Evolutionary conservation across 2,888 invertebrate species (phyloP), one percentile per base, ranked within the genome.

Genomic region (Hetaerina titia): DNA sequence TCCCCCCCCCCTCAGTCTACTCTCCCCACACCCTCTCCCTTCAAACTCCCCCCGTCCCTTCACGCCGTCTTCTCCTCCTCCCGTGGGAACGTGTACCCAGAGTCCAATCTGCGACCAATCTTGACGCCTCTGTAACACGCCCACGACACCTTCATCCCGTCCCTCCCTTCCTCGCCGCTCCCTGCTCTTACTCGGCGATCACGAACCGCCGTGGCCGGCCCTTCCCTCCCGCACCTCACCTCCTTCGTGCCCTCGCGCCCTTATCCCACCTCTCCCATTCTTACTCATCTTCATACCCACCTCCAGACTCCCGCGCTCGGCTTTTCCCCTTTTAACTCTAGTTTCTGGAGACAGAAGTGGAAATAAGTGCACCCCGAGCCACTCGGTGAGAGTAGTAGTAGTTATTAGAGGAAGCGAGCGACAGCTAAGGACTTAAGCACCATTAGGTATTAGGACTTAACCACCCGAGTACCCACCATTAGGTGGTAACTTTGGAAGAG

Each of bases 91-190:
- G 81, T 31, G 31, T 31, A 31, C 81, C 81, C 11, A 25, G 11
- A 25, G 81, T 81, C 81, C 81, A 81, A 81, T 81, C 81, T 81
- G 81, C 25, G 25, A 81, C 81, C 81, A 81, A 81, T 81, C 81
- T 81, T 69, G 81, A 81, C 81, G 81, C 81, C 31, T 31, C 81
- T 13, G 81, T 31, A 81, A 81, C 31, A 81, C 81, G 31, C 69
- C 81, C 81, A 81, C 25, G 81, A 81, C 81, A 81, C 81, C 81
- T 81, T 81, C 31, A 81, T 81, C 81, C 81, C 31, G 11, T 25
- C 81, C 81, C 11, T 15, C 13, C 69, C 7, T 81, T 45, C 81
- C 81, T 45, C 45, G 22, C 25, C 31, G 25, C 25, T 15, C 8
- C 11, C 31, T 45, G 45, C 45, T 7, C 15, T 4, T 4, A 13